Conservation (phyloP, 2,797 vertebrate species). For the Steatocranus sp. region DNA sequence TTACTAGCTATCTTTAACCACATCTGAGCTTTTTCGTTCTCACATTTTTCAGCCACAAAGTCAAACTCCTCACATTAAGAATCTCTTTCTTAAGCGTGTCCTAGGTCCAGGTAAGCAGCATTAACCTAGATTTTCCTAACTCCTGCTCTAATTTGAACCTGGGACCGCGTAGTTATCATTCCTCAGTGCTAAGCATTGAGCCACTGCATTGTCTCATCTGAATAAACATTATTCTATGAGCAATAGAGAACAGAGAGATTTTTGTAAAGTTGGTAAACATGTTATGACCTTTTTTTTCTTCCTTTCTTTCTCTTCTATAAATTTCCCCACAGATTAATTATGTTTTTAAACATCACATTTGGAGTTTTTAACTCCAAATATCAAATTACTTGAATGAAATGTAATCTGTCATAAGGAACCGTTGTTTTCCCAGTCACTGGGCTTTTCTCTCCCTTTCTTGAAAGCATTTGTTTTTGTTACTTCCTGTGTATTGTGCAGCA, state of each 20-base stretch:
- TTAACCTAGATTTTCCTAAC: background rate
- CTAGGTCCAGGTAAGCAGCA: background rate
- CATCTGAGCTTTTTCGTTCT: fast-evolving
- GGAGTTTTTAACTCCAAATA: background rate
- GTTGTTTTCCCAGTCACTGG: background rate
- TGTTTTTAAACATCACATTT: background rate
- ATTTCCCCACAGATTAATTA: background rate
- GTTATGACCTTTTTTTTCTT: background rate
- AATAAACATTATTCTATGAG: background rate
- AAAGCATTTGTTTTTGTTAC: background rate
- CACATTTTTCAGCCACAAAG: background rate
- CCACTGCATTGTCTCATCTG: background rate
- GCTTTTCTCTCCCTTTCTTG: background rate
- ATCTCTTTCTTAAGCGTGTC: background rate
- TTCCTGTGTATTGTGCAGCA: background rate
- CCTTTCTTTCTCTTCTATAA: background rate
- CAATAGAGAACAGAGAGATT: fast-evolving
- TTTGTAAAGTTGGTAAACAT: background rate
- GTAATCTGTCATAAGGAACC: background rate
- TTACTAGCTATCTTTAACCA: background rate
- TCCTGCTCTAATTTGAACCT: background rate
- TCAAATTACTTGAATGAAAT: background rate
- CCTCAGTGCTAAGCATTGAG: background rate
- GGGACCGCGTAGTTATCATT: background rate
- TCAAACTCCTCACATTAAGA: background rate